Base-by-base conservation (phyloP, 1,140 invertebrate species). In the Zeugodacus cucurbitae region DNA sequence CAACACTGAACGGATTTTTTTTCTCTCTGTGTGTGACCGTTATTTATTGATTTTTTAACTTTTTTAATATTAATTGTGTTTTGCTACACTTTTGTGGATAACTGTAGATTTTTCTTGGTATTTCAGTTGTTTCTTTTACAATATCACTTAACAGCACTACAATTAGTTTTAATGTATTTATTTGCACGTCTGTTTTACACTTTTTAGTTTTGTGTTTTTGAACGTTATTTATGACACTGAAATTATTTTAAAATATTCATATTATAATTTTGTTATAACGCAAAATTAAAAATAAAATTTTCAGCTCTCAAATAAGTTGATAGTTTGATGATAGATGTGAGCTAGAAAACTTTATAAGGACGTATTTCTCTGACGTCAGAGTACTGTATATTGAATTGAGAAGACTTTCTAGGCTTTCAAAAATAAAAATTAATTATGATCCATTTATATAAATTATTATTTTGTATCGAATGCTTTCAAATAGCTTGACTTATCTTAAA, bases 31-130 rank as follows among this genome's bases (percentile, higher is more conserved):
- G n/a, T 54, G 4, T 87, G 14, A 54, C 11, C 54, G 64, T 64
- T 88, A 74, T 88, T 32, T 37, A 6, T 22, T 29, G 20, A 74
- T 70, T 88, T 26, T 85, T 26, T 32, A 87, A 5, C 29, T 41
- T 29, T 70, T 88, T 86, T 88, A 22, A 8, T 64, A 6, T 62
- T 62, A 26, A 6, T 85, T 57, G 44, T 88, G 17, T 85, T 70
- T 54, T 44, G 10, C 20, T 88, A 7, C 74, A 67, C 64, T 64
- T 59, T 48, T 44, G 22, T 26, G 64, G 20, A 41, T 22, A 41
- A 14, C 44, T 88, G 86, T 54, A 32, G 11, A 41, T 44, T 87
- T 87, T 48, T 48, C 6, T 82, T 48, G 32, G 8, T 67, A 32
- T 70, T 34, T 32, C 64, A 17, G 4, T 89, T 44, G 85, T 86